Percentiles rank a stretch among this genome's conserved stretches.
Conservation (phyloP, 2,113 vertebrate genomes). For the Toxotes chatareus region DNA sequence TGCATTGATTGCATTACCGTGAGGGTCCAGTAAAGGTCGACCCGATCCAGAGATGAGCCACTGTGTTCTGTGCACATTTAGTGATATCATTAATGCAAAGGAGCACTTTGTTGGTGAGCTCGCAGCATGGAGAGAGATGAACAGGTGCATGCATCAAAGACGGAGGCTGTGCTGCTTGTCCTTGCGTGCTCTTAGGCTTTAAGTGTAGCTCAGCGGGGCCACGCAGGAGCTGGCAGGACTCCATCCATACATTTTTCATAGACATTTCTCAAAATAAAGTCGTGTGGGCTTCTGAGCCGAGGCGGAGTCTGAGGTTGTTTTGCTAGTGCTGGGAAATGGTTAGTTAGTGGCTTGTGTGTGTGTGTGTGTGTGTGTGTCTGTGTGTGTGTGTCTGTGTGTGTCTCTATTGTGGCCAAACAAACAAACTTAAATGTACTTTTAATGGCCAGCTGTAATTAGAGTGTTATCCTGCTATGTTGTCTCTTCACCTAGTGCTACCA, state of each 20-base stretch:
- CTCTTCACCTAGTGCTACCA: neutral
- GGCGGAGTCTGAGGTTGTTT: conserved; percentile 43
- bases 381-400: conserved; percentile 12
- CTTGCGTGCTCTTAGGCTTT: conserved; percentile 58
- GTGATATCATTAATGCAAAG: conserved; percentile 45
- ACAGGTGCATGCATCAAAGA: conserved; percentile 56
- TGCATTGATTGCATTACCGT: neutral
- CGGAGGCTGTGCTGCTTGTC: conserved; percentile 51
- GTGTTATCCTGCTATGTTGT: neutral
- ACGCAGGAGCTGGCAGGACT: conserved; percentile 44
- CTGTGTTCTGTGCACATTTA: conserved; percentile 25
- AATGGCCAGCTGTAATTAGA: neutral
- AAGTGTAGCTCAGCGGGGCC: conserved; percentile 55
- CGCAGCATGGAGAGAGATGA: conserved; percentile 1
- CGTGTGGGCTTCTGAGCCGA: conserved; percentile 15
- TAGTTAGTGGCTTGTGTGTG: neutral
- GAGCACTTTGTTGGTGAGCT: conserved; percentile 39
- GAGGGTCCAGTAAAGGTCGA: conserved; percentile 2
- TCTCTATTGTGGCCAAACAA: conserved; percentile 2
- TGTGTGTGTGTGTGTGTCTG: conserved; percentile 19
- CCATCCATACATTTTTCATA: conserved; percentile 78
- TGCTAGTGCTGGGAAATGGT: conserved; percentile 30
- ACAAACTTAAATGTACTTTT: neutral
- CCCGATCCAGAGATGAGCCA: neutral
- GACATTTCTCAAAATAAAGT: conserved; percentile 73